Percentiles rank a stretch among this genome's conserved stretches.
These are phyloP conservation scores for Gallinago paraguaiae DNA, from an alignment of 2,113 vertebrate species.

Conservation along the genomic window DNA sequence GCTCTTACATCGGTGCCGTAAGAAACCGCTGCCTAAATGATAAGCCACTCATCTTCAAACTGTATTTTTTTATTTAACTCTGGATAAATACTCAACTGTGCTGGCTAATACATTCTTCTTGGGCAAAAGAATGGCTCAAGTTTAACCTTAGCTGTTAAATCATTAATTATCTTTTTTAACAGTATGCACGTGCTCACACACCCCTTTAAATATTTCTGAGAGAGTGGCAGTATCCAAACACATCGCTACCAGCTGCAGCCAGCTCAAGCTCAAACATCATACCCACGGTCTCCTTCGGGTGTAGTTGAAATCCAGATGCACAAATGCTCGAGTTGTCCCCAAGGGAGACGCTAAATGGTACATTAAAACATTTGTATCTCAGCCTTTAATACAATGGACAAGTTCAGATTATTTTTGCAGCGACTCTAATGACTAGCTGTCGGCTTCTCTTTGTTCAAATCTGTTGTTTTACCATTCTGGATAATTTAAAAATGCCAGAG, in stretches of 20 bases:
- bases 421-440: background rate
- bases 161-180: background rate
- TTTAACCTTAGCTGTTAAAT: background rate
- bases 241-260: background rate
- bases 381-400: background rate
- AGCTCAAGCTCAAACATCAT: background rate
- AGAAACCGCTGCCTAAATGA: background rate
- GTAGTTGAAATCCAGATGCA: constrained; percentile 33
- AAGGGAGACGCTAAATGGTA: background rate
- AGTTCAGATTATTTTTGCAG: background rate
- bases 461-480: background rate
- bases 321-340: background rate
- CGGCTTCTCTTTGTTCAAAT: background rate
- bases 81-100: background rate
- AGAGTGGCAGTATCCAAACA: background rate
- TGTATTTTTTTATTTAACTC: background rate
- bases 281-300: background rate
- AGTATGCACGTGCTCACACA: background rate
- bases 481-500: background rate
- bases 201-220: background rate
- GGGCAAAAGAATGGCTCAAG: background rate
- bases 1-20: background rate
- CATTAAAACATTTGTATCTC: background rate
- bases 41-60: background rate
- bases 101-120: background rate